Conservation (phyloP, 2,113 vertebrate genomes). For the Charadrius vociferus region DNA sequence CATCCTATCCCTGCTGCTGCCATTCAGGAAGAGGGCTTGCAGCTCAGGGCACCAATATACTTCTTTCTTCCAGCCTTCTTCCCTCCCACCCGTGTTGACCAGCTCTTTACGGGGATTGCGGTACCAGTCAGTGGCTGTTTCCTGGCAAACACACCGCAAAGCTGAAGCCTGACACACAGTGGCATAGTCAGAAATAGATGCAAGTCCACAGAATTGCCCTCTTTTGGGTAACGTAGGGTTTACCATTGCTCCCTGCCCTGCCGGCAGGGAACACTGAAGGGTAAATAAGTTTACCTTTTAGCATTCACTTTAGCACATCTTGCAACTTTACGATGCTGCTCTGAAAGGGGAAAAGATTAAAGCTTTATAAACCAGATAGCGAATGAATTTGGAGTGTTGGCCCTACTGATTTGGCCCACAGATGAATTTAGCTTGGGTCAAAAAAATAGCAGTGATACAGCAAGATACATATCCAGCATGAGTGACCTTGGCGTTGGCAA, state of each 20-base stretch:
- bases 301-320: background rate
- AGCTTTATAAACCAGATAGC: background rate
- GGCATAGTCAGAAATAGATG: background rate
- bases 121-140: background rate
- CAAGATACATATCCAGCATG: rapidly evolving
- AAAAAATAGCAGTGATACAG: background rate
- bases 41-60: background rate
- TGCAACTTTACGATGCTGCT: background rate
- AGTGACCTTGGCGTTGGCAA: background rate
- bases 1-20: background rate
- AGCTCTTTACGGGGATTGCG: background rate
- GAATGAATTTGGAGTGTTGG: background rate
- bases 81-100: background rate
- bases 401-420: background rate
- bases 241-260: background rate
- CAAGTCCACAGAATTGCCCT: background rate
- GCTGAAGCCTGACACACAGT: constrained; percentile 58
- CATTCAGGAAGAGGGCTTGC: background rate
- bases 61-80: background rate
- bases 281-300: background rate
- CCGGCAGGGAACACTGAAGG: background rate
- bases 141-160: background rate
- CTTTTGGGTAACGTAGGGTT: background rate
- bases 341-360: background rate
- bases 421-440: background rate